Evolutionary conservation across 2,113 vertebrate species (phyloP).

Genomic region (Pampusana beccarii): DNA sequence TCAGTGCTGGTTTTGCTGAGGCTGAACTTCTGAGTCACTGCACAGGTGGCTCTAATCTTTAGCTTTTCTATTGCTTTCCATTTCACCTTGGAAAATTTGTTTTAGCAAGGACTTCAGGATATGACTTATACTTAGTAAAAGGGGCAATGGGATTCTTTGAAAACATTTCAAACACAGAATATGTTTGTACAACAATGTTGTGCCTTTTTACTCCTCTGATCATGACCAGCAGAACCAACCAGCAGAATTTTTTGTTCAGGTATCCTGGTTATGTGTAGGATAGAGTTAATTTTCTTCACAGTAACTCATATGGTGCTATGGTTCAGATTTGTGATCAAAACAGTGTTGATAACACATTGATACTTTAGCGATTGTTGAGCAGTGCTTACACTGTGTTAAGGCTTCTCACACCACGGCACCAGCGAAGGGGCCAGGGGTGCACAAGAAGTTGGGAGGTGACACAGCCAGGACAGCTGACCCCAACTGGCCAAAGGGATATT

Average conservation of each 20-base stretch:
- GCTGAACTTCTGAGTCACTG: not conserved
- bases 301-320: not conserved
- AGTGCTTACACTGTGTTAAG: not conserved
- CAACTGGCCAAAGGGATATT: not conserved
- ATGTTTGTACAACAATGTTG: not conserved
- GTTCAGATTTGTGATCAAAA: not conserved
- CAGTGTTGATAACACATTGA: not conserved
- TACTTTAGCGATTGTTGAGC: not conserved
- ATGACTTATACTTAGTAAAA: not conserved
- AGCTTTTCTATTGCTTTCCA: not conserved
- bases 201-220: not conserved
- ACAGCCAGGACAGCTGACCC: not conserved
- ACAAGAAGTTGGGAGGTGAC: not conserved
- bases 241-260: not conserved
- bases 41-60: not conserved
- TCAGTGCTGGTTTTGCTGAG: not conserved
- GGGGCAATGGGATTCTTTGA: not conserved
- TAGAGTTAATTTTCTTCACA: not conserved
- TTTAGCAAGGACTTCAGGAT: not conserved
- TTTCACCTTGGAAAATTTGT: not conserved
- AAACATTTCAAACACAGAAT: not conserved
- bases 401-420: not conserved
- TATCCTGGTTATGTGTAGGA: not conserved
- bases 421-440: fast-evolving
- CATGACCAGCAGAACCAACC: not conserved